Percentiles rank a stretch among this genome's conserved stretches.
Evolutionary conservation across 2,888 invertebrate genomes (phyloP).

Genomic region (Erannis defoliaria): DNA sequence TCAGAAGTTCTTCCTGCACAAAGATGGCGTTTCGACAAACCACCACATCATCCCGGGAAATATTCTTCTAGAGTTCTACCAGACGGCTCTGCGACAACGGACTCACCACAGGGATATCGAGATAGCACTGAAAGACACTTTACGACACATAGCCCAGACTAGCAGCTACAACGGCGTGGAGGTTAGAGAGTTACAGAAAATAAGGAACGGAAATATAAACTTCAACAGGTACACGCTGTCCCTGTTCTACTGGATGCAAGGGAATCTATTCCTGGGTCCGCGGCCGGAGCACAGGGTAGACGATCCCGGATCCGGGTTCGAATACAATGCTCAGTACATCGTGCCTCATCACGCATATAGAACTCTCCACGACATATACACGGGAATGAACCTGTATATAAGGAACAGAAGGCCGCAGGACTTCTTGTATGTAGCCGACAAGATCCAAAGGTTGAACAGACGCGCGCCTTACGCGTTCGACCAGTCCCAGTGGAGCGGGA

Average conservation of each 20-base stretch:
- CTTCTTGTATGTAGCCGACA: not conserved
- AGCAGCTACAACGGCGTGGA: not conserved
- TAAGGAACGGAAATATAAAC: not conserved
- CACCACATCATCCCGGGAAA: not conserved
- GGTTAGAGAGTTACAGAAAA: not conserved
- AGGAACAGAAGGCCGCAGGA: not conserved
- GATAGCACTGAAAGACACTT: not conserved
- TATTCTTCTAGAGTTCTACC: not conserved
- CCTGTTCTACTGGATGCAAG: not conserved
- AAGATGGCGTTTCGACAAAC: not conserved
- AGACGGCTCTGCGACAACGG: not conserved
- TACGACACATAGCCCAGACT: not conserved
- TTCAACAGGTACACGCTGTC: not conserved
- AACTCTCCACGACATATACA: not conserved
- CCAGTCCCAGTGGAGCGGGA: not conserved
- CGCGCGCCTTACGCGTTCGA: not conserved
- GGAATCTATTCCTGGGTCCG: not conserved
- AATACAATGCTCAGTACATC: not conserved
- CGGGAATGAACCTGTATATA: not conserved
- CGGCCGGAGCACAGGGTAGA: not conserved
- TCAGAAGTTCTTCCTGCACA: not conserved
- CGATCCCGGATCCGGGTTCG: not conserved
- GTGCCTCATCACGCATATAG: not conserved
- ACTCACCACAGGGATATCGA: not conserved
- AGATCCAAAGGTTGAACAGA: not conserved